These are phyloP conservation scores for Lomographa bimaculata DNA, from an alignment of 2,888 invertebrate species.

Conservation along the genomic window DNA sequence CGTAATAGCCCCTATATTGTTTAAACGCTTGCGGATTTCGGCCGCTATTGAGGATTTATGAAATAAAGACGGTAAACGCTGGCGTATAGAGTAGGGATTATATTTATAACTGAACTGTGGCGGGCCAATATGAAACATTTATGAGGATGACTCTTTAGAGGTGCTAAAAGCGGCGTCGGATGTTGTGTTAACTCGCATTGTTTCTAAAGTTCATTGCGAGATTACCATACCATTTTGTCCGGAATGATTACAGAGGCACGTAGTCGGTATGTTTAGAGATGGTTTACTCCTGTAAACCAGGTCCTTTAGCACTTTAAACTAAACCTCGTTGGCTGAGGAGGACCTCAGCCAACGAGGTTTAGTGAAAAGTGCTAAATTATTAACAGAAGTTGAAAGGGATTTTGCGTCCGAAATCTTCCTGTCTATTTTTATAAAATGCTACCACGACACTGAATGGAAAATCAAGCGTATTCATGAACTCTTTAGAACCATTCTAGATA, in stretches of 20 bases:
- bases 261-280: slow-evolving; percentile 21
- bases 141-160: slow-evolving; percentile 47
- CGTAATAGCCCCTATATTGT: slow-evolving; percentile 46
- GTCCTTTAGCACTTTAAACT: no score
- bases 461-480: no score
- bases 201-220: slow-evolving; percentile 38
- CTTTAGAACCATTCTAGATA: no score
- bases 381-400: no score
- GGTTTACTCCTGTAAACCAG: no score
- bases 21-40: slow-evolving; percentile 42
- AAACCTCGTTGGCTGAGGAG: no score
- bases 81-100: slow-evolving; percentile 41
- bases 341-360: no score
- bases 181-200: slow-evolving; percentile 42
- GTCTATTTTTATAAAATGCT: no score
- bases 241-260: slow-evolving; percentile 23
- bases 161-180: slow-evolving; percentile 42
- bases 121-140: slow-evolving; percentile 45
- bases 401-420: no score
- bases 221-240: slow-evolving; percentile 33
- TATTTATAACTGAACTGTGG: slow-evolving; percentile 31
- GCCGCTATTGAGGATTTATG: slow-evolving; percentile 32
- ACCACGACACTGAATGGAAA: no score
- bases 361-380: no score
- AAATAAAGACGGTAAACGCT: slow-evolving; percentile 42